Evolutionary conservation across 2,888 invertebrate species (phyloP).

Genomic region (Heliothis peltigera): DNA sequence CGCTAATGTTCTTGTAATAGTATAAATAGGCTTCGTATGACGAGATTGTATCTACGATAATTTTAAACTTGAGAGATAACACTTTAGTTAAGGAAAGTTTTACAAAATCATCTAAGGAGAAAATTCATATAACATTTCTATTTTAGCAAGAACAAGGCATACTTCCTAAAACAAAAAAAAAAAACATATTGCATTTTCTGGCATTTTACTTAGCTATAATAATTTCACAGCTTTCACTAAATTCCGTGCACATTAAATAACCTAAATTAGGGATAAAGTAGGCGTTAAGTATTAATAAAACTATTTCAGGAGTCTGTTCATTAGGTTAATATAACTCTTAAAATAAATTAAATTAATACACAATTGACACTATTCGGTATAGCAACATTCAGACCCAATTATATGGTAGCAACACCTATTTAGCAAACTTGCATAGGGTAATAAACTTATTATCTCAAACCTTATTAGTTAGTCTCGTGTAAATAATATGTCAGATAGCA

Average conservation of each 20-base stretch:
- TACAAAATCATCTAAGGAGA: background rate
- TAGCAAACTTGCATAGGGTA: background rate
- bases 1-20: conserved; percentile 44
- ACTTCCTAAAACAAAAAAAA: no score
- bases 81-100: conserved; percentile 6
- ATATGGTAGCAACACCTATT: background rate
- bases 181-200: no score
- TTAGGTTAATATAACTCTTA: no score
- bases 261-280: no score
- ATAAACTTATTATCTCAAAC: background rate
- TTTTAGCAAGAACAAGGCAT: background rate
- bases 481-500: conserved; percentile 8
- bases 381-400: background rate
- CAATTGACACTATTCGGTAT: background rate
- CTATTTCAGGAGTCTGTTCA: no score
- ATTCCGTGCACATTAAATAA: no score
- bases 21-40: conserved; percentile 45
- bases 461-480: background rate
- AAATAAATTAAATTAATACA: background rate
- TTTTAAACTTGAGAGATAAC: conserved; percentile 18
- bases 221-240: no score
- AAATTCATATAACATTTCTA: background rate
- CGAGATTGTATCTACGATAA: conserved; percentile 43
- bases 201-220: no score
- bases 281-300: no score